Conservation (phyloP, 2,888 invertebrate genomes). For the Coronaproctus castanopsis region DNA sequence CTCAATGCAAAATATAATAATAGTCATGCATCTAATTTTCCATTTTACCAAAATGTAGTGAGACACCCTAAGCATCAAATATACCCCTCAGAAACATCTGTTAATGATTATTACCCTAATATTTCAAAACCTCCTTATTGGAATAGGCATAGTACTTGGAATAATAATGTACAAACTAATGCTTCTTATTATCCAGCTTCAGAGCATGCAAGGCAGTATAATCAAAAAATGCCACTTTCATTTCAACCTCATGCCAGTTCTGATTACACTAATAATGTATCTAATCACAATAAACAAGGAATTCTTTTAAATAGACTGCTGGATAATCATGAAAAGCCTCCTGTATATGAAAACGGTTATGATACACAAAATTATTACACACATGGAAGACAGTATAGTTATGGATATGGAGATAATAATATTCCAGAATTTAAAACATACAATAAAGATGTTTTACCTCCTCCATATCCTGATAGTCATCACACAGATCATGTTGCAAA, state of each 20-base stretch:
- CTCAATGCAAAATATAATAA: slow-evolving; percentile 4
- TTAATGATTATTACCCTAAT: slow-evolving; percentile 5
- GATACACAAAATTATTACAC: neutral
- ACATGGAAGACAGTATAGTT: neutral
- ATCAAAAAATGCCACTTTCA: neutral
- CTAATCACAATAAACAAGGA: neutral
- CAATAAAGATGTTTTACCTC: neutral
- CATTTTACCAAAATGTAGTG: slow-evolving; percentile 3
- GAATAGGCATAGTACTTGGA: slow-evolving; percentile 6
- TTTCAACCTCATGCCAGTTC: neutral
- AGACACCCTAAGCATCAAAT: slow-evolving; percentile 4
- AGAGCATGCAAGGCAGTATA: neutral
- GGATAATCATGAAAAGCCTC: neutral
- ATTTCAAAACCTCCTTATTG: slow-evolving; percentile 8
- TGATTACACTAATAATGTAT: neutral
- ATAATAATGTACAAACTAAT: neutral
- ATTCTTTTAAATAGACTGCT: slow-evolving; percentile 9
- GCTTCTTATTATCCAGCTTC: neutral
- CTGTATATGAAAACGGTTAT: neutral
- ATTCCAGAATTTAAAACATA: neutral
- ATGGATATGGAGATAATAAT: slow-evolving; percentile 2
- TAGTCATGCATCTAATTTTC: neutral
- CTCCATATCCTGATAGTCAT: neutral
- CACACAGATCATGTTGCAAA: neutral
- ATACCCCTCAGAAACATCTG: neutral